phyloP scores from a whole-genome alignment of 2,113 vertebrate genomes.

The Silurus asotus region DNA sequence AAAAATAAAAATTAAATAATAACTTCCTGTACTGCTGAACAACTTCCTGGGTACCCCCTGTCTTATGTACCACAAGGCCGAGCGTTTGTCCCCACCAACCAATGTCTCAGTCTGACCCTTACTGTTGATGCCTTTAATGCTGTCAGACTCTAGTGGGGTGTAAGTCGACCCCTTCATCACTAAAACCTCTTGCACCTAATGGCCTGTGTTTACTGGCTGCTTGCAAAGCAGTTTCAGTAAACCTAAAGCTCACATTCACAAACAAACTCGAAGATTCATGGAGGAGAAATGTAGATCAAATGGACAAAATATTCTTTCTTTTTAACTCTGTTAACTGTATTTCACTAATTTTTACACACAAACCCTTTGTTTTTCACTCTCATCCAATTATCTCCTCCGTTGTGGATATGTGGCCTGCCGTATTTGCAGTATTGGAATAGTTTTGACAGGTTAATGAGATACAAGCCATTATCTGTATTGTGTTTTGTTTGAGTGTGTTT shows the following conservation, averaged over 20 bases:
- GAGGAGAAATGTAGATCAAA: slow-evolving; percentile 1
- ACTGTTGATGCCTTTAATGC: slow-evolving; percentile 39
- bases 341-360: slow-evolving; percentile 23
- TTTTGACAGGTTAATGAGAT: slow-evolving; percentile 14
- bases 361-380: slow-evolving; percentile 31
- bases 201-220: slow-evolving; percentile 62
- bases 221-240: slow-evolving; percentile 42
- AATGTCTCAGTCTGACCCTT: slow-evolving; percentile 18
- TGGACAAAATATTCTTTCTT: not conserved
- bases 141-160: slow-evolving; percentile 31
- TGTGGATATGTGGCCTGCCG: slow-evolving; percentile 49
- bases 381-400: slow-evolving; percentile 28
- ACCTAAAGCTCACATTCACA: not conserved
- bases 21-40: slow-evolving; percentile 48
- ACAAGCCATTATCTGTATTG: slow-evolving; percentile 37
- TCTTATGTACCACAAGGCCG: slow-evolving; percentile 6
- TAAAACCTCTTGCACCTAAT: slow-evolving; percentile 52
- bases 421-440: slow-evolving; percentile 37
- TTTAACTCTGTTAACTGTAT: slow-evolving; percentile 44
- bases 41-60: slow-evolving; percentile 46
- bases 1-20: not conserved
- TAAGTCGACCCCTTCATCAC: slow-evolving; percentile 26
- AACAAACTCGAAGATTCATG: not conserved
- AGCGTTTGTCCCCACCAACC: slow-evolving; percentile 19
- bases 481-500: slow-evolving; percentile 10